Evolutionary conservation across 1,140 invertebrate genomes (phyloP), one percentile per base, ranked within the genome.

Genomic region (Oncopeltus fasciatus): DNA sequence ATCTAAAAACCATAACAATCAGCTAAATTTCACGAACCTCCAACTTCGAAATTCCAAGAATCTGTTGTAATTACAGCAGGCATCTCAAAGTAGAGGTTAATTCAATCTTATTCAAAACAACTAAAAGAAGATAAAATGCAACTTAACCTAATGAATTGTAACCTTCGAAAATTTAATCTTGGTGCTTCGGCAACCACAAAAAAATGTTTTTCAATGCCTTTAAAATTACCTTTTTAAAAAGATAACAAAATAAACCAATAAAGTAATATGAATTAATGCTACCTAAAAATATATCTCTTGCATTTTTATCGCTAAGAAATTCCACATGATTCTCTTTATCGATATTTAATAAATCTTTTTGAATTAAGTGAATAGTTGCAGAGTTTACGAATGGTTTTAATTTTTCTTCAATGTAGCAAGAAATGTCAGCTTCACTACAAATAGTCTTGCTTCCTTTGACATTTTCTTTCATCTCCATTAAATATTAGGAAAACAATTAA

Each of bases 41-140:
- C 57, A 12, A 64, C 28, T 59, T 64, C 44, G 51, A 57, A 64
- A 28, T 64, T 64, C 44, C 31, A 59, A 16, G 62, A 64, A 49
- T 64, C 62, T 2, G 57, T 64, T 20, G 38, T 38, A n/a, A 64
- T 12, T 24, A 51, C 57, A n/a, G 62, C 59, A 14, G 62, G 62
- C 62, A 64, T 64, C 12, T 29, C 53, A 46, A 47, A n/a, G n/a
- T n/a, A n/a, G n/a, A n/a, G n/a, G n/a, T n/a, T n/a, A n/a, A n/a
- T n/a, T n/a, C n/a, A n/a, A n/a, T n/a, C n/a, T n/a, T n/a, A n/a
- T n/a, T n/a, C n/a, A n/a, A n/a, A n/a, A n/a, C n/a, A n/a, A n/a
- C n/a, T n/a, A n/a, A n/a, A n/a, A n/a, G n/a, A n/a, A n/a, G n/a
- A n/a, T n/a, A n/a, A n/a, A n/a, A n/a, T n/a, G n/a, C n/a, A n/a